phyloP scores from a whole-genome alignment of 35 echinoderm and acorn worm genomes.

The Stichopus chloronotus region DNA sequence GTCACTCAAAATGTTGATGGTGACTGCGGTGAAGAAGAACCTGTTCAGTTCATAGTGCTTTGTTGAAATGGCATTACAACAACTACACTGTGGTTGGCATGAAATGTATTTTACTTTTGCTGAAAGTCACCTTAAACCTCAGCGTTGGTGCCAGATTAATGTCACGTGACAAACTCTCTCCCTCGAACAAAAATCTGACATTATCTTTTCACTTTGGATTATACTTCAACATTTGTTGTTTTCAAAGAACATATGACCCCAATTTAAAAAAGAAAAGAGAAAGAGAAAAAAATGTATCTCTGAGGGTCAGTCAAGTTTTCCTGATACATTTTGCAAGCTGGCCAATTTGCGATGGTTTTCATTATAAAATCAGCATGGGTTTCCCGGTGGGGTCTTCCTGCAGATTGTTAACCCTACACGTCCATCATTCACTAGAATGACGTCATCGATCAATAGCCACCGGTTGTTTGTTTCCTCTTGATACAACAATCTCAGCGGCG shows the following conservation, averaged over 20 bases:
- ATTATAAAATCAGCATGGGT: conserved; percentile 7
- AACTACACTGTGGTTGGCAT: neutral
- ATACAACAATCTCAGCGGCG: neutral
- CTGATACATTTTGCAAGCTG: neutral
- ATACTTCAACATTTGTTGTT: neutral
- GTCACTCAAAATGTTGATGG: too few species aligned
- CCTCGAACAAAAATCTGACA: neutral
- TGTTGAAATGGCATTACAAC: neutral
- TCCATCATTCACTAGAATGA: neutral
- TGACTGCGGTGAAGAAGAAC: too few species aligned
- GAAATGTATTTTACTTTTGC: neutral
- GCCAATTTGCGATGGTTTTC: neutral
- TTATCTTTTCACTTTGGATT: neutral
- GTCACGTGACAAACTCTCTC: neutral
- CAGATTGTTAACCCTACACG: neutral
- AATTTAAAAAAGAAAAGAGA: neutral
- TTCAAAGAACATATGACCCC: neutral
- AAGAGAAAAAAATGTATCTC: neutral
- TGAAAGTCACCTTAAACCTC: neutral
- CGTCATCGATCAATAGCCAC: neutral
- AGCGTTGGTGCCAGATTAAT: neutral
- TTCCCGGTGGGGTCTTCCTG: neutral
- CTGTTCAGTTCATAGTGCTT: neutral
- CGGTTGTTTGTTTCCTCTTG: neutral
- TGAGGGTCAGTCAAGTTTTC: conserved; percentile 7